Evolutionary conservation across 2,888 invertebrate genomes (phyloP), one percentile per base, ranked within the genome.

Genomic region (Acleris laterana): DNA sequence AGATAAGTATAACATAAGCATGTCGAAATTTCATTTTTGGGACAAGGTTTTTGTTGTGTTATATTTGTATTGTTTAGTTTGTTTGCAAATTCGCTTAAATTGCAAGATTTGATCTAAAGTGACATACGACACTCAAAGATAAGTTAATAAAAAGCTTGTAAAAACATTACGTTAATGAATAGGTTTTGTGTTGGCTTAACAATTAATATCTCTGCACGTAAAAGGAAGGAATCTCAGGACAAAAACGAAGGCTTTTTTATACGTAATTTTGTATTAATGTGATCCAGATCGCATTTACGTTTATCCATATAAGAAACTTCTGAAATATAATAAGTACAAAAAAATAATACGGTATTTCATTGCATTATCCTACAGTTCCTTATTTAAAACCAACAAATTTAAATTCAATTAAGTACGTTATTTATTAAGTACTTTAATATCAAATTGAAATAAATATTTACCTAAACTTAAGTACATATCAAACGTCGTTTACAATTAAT

Each of bases 261-360:
- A 74, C 75, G 77, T 81, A 83, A 73, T 81, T 81, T 82, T 85
- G 76, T 87, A 84, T 80, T 83, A 81, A 80, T 79, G 80, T 82
- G 76, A 82, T 79, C 78, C 77, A 80, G 79, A 81, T 85, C 83
- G 90, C 90, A 90, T 90, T 90, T 89, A 89, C 66, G 53, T 60
- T 68, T 48, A 79, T 80, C 77, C 77, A 77, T 58, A 56, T 57
- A 46, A 46, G 46, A n/a, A 68, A 61, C 51, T 63, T 62, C 51
- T 51, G 46, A 67, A 67, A 67, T 67, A 67, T 52, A 57, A 58
- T 58, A 53, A 62, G 20, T 63, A 20, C 46, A 50, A 58, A 67
- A 17, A 32, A 2, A 19, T 17, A 57, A 57, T n/a, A 48, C 58
- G 19, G 57, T 53, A 28, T 62, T 62, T 62, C 50, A 61, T 50